phyloP scores from a whole-genome alignment of 2,797 vertebrate genomes.

The Sebastes itinus region DNA sequence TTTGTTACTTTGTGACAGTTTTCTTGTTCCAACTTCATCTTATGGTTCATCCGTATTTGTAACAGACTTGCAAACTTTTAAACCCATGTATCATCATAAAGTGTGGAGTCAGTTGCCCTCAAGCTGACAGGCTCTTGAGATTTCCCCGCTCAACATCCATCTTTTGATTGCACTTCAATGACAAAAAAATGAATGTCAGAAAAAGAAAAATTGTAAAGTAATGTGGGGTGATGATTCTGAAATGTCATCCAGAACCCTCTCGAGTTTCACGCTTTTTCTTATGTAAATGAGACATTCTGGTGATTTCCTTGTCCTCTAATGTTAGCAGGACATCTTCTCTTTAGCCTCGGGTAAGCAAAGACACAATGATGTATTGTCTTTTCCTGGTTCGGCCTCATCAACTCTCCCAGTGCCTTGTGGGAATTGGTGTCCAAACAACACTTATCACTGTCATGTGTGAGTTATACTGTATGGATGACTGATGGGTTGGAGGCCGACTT shows the following conservation, averaged over 20 bases:
- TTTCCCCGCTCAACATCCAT: constrained; percentile 43
- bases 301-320: neutral
- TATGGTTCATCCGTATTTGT: neutral
- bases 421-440: constrained; percentile 58
- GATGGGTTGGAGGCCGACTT: constrained; percentile 9
- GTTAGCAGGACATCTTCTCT: constrained; percentile 30
- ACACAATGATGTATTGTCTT: constrained; percentile 38
- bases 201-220: constrained; percentile 6
- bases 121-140: constrained; percentile 33
- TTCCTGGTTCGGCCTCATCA: constrained; percentile 54
- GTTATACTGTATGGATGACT: constrained; percentile 32
- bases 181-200: constrained; percentile 5
- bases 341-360: constrained; percentile 38
- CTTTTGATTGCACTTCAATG: constrained; percentile 46
- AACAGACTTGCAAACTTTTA: constrained; percentile 43
- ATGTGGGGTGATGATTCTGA: constrained; percentile 12
- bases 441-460: constrained; percentile 48
- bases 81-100: constrained; percentile 40
- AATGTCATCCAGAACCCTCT: constrained; percentile 8
- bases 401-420: constrained; percentile 44
- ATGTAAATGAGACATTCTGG: constrained; percentile 32
- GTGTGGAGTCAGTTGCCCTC: constrained; percentile 35
- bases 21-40: neutral
- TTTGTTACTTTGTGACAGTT: neutral
- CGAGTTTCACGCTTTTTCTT: constrained; percentile 30